Evolutionary conservation across 1,140 invertebrate genomes (phyloP).

Genomic region (Helicoverpa armigera): DNA sequence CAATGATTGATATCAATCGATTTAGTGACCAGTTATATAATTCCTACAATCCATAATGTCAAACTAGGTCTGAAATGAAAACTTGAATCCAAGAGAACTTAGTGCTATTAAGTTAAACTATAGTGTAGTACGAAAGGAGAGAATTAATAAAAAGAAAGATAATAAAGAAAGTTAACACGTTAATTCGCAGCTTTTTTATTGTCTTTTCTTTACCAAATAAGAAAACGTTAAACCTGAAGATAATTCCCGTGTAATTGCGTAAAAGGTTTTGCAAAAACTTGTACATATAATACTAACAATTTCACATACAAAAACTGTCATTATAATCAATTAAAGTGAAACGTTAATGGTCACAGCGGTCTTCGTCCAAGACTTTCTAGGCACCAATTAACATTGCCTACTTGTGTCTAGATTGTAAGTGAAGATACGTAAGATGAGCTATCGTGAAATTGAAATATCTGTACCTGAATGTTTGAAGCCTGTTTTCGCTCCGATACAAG

Average conservation of each 20-base stretch:
- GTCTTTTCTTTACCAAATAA: neutral
- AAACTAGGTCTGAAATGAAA: too few species aligned
- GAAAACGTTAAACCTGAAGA: neutral
- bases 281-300: slow-evolving; percentile 20
- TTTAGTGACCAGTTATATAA: slow-evolving; percentile 9
- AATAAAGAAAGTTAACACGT: neutral
- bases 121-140: neutral
- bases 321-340: slow-evolving; percentile 51
- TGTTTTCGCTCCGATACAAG: slow-evolving; percentile 21
- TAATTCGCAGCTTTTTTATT: neutral
- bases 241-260: slow-evolving; percentile 12
- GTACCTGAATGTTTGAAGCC: slow-evolving; percentile 33
- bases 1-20: slow-evolving; percentile 37
- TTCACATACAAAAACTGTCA: slow-evolving; percentile 47
- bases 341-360: slow-evolving; percentile 43
- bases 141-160: neutral
- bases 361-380: slow-evolving; percentile 45
- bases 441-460: slow-evolving; percentile 40
- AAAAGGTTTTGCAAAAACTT: slow-evolving; percentile 13
- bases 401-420: slow-evolving; percentile 43
- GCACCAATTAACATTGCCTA: slow-evolving; percentile 48
- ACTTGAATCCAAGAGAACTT: neutral
- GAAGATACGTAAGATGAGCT: slow-evolving; percentile 42
- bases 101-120: neutral
- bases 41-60: neutral